Evolutionary conservation across 2,113 vertebrate species (phyloP), one percentile per base, ranked within the genome.

Genomic region (Rattus norvegicus): DNA sequence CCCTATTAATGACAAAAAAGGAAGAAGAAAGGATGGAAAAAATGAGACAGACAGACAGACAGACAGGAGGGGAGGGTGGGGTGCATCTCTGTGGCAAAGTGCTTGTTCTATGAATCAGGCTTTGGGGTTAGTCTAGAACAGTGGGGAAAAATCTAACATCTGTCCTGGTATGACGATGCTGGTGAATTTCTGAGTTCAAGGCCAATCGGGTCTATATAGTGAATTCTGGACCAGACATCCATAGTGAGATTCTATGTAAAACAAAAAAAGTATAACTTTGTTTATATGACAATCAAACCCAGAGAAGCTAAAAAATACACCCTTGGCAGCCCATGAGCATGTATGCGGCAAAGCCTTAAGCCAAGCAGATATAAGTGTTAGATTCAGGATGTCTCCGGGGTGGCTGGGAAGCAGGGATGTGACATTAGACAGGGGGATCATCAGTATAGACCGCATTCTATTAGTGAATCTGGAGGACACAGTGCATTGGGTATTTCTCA

Each of bases 321-420:
- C 10, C 54, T 39, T 67, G 30, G 61, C 47, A 70, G 61, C 11
- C 3, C 19, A 1, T 13, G 6, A 13, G 7, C 1, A 0, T 28
- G 2, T 30, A 47, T 8, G 1, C 2, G 75, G 20, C 43, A 70
- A 88, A 36, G 17, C 22, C 16, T 56, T 59, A 63, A 16, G 67
- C 17, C 17, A 56, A 76, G 61, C 43, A 47, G 16, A 47, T 59
- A 33, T 49, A 36, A 49, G 47, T 5, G 47, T 5, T 63, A n/a
- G 14, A 39, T 61, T 19, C 1, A 28, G 36, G 5, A 20, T 36
- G 36, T 16, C 33, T 39, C 63, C 16, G 30, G n/a, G 52, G 67
- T 30, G 63, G 4, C 5, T 30, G 9, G 80, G n/a, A 75, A 69
- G 30, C 24, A 69, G 16, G 4, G 7, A 30, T 54, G 9, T 36